Evolutionary conservation across 2,888 invertebrate species (phyloP), one percentile per base, ranked within the genome.

Genomic region (Lissonota sp.): DNA sequence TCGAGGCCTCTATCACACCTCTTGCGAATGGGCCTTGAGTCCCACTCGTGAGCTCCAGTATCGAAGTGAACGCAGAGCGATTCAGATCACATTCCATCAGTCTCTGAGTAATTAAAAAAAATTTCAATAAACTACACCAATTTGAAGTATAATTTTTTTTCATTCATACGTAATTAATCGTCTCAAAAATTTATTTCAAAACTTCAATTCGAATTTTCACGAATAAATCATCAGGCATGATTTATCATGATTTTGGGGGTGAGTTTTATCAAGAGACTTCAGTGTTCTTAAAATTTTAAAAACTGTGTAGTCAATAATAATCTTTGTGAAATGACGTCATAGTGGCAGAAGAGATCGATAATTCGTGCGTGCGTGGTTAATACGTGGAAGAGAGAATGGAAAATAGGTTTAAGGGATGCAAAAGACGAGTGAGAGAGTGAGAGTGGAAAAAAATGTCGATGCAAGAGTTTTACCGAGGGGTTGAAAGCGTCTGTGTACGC

Each of bases 1-100:
- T 86, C 84, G 83, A 85, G 85, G 87, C 86, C 84, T 87, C 90
- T 89, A 89, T 91, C 90, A 89, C 90, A 90, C 89, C 91, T 91
- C 90, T 87, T 87, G 86, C 83, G 89, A 90, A 88, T 44, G 80
- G 85, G 83, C 84, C 87, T 90, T 72, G 71, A 90, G 90, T 88
- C 83, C 83, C 85, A 85, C 83, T 87, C 75, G 85, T 76, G 84
- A 87, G 85, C 83, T 86, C 75, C 83, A 85, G 85, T 85, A 78
- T 70, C 37, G n/a, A 63, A 55, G 39, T 40, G 75, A 80, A 71
- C 82, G 55, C 77, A 40, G 51, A 79, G 75, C 60, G 75, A 26
- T 79, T 42, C 51, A 71, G 67, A 79, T 75, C 78, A 55, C 62
- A 14, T 14, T 40, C 16, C 42, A 4, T 51, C 44, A 46, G 14